Base-by-base conservation (phyloP, 1,140 invertebrate genomes). In the Melitaea cinxia region DNA sequence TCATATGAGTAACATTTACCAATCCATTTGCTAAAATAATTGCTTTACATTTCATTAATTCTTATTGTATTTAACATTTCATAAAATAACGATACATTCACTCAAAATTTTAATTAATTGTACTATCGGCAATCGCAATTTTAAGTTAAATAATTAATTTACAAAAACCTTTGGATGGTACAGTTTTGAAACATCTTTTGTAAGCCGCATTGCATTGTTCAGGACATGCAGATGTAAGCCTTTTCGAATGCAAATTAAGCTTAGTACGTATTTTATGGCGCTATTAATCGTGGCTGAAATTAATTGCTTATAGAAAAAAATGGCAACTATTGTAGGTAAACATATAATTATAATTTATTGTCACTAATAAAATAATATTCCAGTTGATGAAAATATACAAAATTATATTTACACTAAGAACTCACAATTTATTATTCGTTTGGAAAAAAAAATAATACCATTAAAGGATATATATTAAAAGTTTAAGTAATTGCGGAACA, bases 181-280 rank as follows among this genome's bases (percentile, higher is more conserved):
- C 17, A 17, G 42, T 47, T n/a, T 47, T 30, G 33, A 9, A 15
- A 45, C 6, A 53, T 35, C 55, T 63, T 55, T 68, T 62, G 58
- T 39, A 28, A 64, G 45, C 30, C 53, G 33, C 54, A 60, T 39
- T 71, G 28, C 58, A 70, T 73, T 70, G 68, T 73, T 39, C 58
- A 52, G 33, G 50, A 62, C 62, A 70, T 56, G 62, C 65, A 64
- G 65, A 49, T 58, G 67, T 45, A 54, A 61, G 65, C 52, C 75
- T 74, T 74, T 74, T 77, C 74, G 67, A 77, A 77, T 77, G 75
- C 69, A 77, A 77, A 77, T 77, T 69, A 70, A 62, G 65, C 67
- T 72, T 67, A 70, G 65, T 70, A 57, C 70, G 66, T 68, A 72
- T 70, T 77, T 74, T 68, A 77, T 77, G 54, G 75, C 39, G 53